Evolutionary conservation across 1,140 invertebrate genomes (phyloP).

Genomic region (Lordiphosa collinella): DNA sequence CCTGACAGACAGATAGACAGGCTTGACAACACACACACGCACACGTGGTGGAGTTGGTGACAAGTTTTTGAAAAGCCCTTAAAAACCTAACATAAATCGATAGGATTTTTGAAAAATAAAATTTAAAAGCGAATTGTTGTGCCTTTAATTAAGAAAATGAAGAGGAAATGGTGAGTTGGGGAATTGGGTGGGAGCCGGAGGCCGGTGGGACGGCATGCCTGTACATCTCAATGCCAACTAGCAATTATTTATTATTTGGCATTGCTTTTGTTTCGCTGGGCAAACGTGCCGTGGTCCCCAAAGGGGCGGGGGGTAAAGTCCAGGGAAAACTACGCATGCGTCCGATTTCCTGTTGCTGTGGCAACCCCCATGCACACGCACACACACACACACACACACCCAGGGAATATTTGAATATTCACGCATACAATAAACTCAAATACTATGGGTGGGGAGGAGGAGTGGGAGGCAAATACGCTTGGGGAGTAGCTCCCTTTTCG

Average conservation of each 20-base stretch:
- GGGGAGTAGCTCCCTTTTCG: slow-evolving; percentile 37
- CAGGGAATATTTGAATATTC: slow-evolving; percentile 66
- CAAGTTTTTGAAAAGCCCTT: slow-evolving; percentile 23
- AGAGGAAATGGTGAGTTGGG: background rate
- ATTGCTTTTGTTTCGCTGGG: slow-evolving; percentile 65
- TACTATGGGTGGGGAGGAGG: slow-evolving; percentile 22
- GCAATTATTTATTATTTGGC: slow-evolving; percentile 76
- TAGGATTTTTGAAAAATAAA: slow-evolving; percentile 17
- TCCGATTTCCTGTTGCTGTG: slow-evolving; percentile 75
- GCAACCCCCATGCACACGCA: slow-evolving; percentile 58
- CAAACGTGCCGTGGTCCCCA: slow-evolving; percentile 38
- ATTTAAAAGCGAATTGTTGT: too few relatives aligned
- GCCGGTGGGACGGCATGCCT: slow-evolving; percentile 16
- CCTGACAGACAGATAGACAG: slow-evolving; percentile 63
- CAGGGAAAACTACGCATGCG: slow-evolving; percentile 60
- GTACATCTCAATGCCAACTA: slow-evolving; percentile 71
- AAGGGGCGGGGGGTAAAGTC: slow-evolving; percentile 13
- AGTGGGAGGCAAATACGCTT: slow-evolving; percentile 56
- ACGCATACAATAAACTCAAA: slow-evolving; percentile 72
- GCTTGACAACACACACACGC: slow-evolving; percentile 51
- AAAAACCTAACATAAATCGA: slow-evolving; percentile 52
- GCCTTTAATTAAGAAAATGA: slow-evolving; percentile 21
- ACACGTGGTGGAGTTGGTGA: slow-evolving; percentile 9
- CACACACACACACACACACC: slow-evolving; percentile 28
- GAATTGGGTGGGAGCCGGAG: too few relatives aligned